These are phyloP conservation scores for Leptinotarsa juncta DNA, from an alignment of 2,888 invertebrate species.

Conservation along the genomic window DNA sequence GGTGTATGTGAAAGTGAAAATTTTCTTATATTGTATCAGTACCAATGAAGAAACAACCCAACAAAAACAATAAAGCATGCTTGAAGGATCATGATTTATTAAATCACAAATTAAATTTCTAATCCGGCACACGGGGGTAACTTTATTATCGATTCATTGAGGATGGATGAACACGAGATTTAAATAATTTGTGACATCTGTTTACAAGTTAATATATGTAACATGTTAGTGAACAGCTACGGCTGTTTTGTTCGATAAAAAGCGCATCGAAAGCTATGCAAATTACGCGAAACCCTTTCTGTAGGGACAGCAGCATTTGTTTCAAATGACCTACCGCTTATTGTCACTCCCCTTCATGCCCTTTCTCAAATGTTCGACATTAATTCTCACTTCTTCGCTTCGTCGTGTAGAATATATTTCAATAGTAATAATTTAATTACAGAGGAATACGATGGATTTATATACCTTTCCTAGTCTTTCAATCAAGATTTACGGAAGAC, in stretches of 20 bases:
- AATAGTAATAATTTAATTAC: not conserved
- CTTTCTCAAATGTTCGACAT: not conserved
- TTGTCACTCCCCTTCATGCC: slow-evolving; percentile 38
- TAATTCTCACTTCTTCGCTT: slow-evolving; percentile 18
- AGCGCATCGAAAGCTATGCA: slow-evolving; percentile 58
- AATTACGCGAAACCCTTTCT: slow-evolving; percentile 51
- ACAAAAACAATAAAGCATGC: not conserved
- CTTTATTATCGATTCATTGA: slow-evolving; percentile 44
- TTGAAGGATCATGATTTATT: slow-evolving; percentile 7
- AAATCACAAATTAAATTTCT: slow-evolving; percentile 28
- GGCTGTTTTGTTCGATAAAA: slow-evolving; percentile 49
- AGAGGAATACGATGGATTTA: not conserved
- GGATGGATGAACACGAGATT: slow-evolving; percentile 45
- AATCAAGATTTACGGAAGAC: no score
- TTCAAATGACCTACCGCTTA: slow-evolving; percentile 51
- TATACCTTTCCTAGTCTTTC: not conserved
- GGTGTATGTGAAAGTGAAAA: no score
- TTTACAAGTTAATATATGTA: slow-evolving; percentile 61
- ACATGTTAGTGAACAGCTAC: slow-evolving; percentile 41
- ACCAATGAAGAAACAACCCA: not conserved
- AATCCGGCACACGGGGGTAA: slow-evolving; percentile 24
- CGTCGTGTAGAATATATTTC: not conserved
- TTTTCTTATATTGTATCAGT: not conserved
- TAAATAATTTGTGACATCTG: slow-evolving; percentile 59
- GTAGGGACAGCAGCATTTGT: slow-evolving; percentile 53